Percentiles rank a stretch among this genome's conserved stretches.
Evolutionary conservation across 2,888 invertebrate species (phyloP).

Genomic region (Halictus ligatus): DNA sequence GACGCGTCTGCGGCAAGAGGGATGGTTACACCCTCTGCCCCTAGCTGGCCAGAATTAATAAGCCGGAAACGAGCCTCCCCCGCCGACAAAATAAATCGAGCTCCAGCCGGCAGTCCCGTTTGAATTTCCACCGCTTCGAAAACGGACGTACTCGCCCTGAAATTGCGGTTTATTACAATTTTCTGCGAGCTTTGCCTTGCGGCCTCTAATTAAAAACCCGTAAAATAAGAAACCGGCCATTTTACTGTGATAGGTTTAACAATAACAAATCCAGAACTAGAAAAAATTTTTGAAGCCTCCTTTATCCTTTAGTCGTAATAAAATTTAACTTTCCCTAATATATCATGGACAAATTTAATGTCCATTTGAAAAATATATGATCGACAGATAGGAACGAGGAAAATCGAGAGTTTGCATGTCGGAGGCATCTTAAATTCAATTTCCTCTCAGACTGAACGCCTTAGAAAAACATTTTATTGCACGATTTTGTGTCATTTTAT

Average conservation of each 20-base stretch:
- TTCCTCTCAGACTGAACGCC: background rate
- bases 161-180: background rate
- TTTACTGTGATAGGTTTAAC: too few relatives aligned
- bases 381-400: background rate
- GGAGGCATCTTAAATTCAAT: background rate
- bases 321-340: background rate
- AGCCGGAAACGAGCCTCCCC: constrained; percentile 62
- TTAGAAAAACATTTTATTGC: background rate
- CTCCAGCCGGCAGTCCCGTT: background rate
- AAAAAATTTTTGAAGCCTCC: too few relatives aligned
- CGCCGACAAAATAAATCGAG: constrained; percentile 58
- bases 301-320: background rate
- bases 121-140: constrained; percentile 13
- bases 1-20: constrained; percentile 40
- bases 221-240: too few relatives aligned
- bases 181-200: background rate
- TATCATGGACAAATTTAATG: background rate
- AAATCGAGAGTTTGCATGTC: background rate
- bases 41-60: constrained; percentile 59
- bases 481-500: background rate
- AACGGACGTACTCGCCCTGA: background rate
- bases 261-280: too few relatives aligned
- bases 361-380: background rate
- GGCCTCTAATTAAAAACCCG: background rate
- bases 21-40: constrained; percentile 55